Percentiles rank a stretch among this genome's conserved stretches.
These are phyloP conservation scores for Thereva nobilitata DNA, from an alignment of 2,888 invertebrate species.

Conservation along the genomic window DNA sequence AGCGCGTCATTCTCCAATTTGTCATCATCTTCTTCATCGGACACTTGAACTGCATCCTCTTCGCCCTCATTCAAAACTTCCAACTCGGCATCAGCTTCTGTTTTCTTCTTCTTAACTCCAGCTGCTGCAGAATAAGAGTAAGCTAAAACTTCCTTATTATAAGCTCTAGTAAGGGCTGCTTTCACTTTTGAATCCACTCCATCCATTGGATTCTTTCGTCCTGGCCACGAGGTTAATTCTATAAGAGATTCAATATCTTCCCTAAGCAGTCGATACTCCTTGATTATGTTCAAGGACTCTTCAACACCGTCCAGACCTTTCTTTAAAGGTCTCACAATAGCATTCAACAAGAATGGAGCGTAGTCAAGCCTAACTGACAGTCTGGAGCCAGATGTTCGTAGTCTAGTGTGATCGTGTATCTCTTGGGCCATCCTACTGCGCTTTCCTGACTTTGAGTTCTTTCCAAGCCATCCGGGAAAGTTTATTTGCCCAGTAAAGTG, in stretches of 20 bases:
- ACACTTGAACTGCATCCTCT: slow-evolving; percentile 54
- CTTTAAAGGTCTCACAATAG: slow-evolving; percentile 77
- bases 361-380: slow-evolving; percentile 87
- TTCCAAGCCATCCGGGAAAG: slow-evolving; percentile 96
- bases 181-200: slow-evolving; percentile 83
- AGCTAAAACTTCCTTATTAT: slow-evolving; percentile 81
- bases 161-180: slow-evolving; percentile 88
- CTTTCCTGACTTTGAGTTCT: slow-evolving; percentile 85
- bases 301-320: slow-evolving; percentile 73
- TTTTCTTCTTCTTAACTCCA: slow-evolving; percentile 66
- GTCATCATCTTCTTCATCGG: slow-evolving; percentile 61
- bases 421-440: slow-evolving; percentile 81
- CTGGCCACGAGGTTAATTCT: slow-evolving; percentile 86
- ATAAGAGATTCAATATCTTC: slow-evolving; percentile 90
- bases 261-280: slow-evolving; percentile 81
- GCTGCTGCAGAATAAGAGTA: slow-evolving; percentile 76
- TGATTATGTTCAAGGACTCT: slow-evolving; percentile 72
- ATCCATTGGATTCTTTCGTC: slow-evolving; percentile 74
- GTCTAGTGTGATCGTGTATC: slow-evolving; percentile 81
- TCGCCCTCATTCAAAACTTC: slow-evolving; percentile 55
- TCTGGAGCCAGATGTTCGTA: slow-evolving; percentile 80
- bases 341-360: slow-evolving; percentile 73
- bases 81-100: slow-evolving; percentile 56
- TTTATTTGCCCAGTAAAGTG: slow-evolving; percentile 76
- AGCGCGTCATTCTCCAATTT: slow-evolving; percentile 74